These are phyloP conservation scores for Sebastes nivosus DNA, from an alignment of 2,797 vertebrate genomes.

Conservation along the genomic window DNA sequence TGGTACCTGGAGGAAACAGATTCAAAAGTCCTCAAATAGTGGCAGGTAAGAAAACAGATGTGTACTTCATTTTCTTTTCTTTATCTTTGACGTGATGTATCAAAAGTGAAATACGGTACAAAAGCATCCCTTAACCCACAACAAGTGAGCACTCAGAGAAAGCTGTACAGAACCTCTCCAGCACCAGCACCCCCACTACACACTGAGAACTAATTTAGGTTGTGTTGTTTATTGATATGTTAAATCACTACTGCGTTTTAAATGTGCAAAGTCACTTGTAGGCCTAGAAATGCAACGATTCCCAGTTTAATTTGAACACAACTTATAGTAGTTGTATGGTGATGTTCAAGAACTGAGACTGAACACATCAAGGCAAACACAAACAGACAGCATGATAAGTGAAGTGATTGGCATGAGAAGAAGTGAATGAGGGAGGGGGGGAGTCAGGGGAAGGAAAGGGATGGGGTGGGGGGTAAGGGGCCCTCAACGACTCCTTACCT, in stretches of 20 bases:
- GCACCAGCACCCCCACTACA: background rate
- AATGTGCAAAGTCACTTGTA: background rate
- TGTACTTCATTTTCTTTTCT: background rate
- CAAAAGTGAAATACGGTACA: background rate
- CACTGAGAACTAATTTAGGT: background rate
- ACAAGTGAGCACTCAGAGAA: background rate
- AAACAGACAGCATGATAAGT: conserved; percentile 12
- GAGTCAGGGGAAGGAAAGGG: background rate
- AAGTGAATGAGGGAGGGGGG: conserved; percentile 16
- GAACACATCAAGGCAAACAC: conserved; percentile 20
- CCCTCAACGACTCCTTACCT: conserved; percentile 86
- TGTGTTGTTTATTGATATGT: background rate
- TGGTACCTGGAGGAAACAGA: conserved; percentile 85
- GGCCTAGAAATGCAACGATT: background rate
- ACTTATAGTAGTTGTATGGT: background rate
- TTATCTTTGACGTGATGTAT: background rate
- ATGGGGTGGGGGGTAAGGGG: background rate
- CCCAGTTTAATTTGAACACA: background rate
- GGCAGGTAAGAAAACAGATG: background rate
- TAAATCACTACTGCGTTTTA: background rate
- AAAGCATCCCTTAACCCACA: background rate
- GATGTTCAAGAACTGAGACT: conserved; percentile 4
- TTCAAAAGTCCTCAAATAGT: background rate
- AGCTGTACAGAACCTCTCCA: background rate
- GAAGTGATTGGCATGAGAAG: conserved; percentile 14